phyloP scores from a whole-genome alignment of 2,888 invertebrate genomes.

The Hydriomena furcata region DNA sequence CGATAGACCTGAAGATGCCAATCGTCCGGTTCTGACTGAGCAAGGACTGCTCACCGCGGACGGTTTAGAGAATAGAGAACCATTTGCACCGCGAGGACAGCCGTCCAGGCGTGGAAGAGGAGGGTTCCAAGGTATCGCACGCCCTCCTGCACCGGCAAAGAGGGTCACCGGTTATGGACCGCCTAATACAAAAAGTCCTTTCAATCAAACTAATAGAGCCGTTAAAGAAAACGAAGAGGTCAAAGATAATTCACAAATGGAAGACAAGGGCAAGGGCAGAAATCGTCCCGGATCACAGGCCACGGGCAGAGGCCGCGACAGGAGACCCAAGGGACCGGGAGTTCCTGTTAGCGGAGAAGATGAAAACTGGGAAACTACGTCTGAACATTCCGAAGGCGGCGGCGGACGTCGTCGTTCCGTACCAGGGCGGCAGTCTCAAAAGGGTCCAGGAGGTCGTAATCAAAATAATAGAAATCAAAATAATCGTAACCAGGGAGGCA shows the following conservation, averaged over 20 bases:
- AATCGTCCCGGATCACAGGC: conserved; percentile 86
- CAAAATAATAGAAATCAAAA: conserved; percentile 63
- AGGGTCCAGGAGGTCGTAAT: conserved; percentile 62
- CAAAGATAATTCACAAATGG: conserved; percentile 64
- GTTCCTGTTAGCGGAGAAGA: conserved; percentile 79
- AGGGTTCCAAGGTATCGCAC: conserved; percentile 69
- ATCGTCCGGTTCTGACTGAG: conserved; percentile 48
- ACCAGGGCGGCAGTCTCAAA: conserved; percentile 59
- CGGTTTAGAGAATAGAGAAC: conserved; percentile 83
- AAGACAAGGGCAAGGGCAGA: conserved; percentile 87
- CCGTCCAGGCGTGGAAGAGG: conserved; percentile 94
- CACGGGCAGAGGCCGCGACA: conserved; percentile 78
- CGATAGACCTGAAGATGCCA: conserved; percentile 82
- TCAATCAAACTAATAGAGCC: conserved; percentile 79
- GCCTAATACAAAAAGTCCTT: conserved; percentile 91
- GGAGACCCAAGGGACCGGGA: conserved; percentile 63
- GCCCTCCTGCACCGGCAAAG: conserved; percentile 81
- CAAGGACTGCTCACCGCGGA: conserved; percentile 49
- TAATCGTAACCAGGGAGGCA: conserved; percentile 53
- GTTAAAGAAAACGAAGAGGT: conserved; percentile 67
- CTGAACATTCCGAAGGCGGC: conserved; percentile 89
- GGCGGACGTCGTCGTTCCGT: conserved; percentile 60
- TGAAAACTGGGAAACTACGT: conserved; percentile 92
- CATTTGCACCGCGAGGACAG: conserved; percentile 94
- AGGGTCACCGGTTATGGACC: conserved; percentile 91